Evolutionary conservation across 2,113 vertebrate genomes (phyloP).

Genomic region (Sylvicapra grimmia): DNA sequence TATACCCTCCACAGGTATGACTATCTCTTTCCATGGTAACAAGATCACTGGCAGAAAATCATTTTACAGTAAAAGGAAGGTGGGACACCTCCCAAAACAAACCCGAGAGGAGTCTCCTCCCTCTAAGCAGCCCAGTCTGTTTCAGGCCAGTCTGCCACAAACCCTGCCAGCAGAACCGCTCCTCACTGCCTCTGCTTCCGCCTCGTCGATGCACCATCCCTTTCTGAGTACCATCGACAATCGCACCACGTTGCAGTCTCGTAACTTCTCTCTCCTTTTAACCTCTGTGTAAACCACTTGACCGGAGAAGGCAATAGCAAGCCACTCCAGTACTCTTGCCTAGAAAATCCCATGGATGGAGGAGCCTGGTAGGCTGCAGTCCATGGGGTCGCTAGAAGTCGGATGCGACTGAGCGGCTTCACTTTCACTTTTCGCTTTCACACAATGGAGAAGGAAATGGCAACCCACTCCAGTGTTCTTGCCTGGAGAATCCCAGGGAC

Average conservation of each 20-base stretch:
- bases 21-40: background rate
- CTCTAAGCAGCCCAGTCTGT: background rate
- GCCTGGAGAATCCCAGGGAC: too few relatives aligned
- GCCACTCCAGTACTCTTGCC: too few relatives aligned
- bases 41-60: conserved; percentile 28
- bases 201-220: accelerated
- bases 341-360: too few relatives aligned
- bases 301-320: too few relatives aligned
- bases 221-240: background rate
- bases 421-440: too few relatives aligned
- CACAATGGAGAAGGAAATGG: too few relatives aligned
- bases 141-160: background rate
- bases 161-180: background rate
- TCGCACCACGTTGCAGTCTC: background rate
- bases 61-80: background rate
- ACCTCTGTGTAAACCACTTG: background rate
- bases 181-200: background rate
- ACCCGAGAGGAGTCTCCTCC: background rate
- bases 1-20: background rate
- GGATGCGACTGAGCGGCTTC: too few relatives aligned
- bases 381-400: too few relatives aligned
- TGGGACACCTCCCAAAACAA: background rate
- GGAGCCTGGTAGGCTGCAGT: too few relatives aligned
- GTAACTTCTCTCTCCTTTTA: background rate
- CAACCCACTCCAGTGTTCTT: too few relatives aligned